A percentile compares a stretch with the other conserved stretches of the same genome.
Conservation (phyloP, 1,140 invertebrate genomes). For the Whitmania pigra region DNA sequence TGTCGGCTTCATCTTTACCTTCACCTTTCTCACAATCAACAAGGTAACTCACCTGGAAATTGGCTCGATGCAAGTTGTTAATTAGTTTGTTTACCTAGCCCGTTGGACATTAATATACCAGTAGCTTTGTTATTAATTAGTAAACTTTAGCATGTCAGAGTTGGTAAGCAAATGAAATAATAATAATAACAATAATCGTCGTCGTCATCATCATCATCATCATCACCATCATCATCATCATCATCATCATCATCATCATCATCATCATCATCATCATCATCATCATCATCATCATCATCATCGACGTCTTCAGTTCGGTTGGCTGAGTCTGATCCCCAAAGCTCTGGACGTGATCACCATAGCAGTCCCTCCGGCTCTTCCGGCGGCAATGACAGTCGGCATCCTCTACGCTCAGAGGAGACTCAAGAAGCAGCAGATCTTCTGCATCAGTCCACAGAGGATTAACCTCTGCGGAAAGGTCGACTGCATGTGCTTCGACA, state of each 20-base stretch:
- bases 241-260: too few relatives aligned
- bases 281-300: conserved; percentile 68
- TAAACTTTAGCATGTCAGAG: too few relatives aligned
- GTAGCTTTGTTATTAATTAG: too few relatives aligned
- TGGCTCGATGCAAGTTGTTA: neutral
- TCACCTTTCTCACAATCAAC: conserved; percentile 58
- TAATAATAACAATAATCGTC: too few relatives aligned
- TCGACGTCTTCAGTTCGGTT: conserved; percentile 38
- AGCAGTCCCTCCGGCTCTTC: conserved; percentile 49
- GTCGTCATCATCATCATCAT: too few relatives aligned
- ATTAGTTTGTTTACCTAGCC: neutral
- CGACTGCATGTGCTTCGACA: conserved; percentile 88
- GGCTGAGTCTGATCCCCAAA: conserved; percentile 60
- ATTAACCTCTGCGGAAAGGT: conserved; percentile 85
- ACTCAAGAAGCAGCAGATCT: conserved; percentile 61
- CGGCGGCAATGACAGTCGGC: conserved; percentile 84
- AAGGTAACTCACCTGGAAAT: conserved; percentile 6
- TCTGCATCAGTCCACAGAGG: conserved; percentile 75
- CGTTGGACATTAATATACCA: too few relatives aligned
- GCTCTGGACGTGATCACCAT: conserved; percentile 48
- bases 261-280: conserved; percentile 42
- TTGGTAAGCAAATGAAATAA: too few relatives aligned
- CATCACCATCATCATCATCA: too few relatives aligned
- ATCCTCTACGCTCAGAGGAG: conserved; percentile 63
- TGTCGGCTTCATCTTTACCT: conserved; percentile 68